Conservation (phyloP, 2,113 vertebrate genomes). For the Thomomys bottae region DNA sequence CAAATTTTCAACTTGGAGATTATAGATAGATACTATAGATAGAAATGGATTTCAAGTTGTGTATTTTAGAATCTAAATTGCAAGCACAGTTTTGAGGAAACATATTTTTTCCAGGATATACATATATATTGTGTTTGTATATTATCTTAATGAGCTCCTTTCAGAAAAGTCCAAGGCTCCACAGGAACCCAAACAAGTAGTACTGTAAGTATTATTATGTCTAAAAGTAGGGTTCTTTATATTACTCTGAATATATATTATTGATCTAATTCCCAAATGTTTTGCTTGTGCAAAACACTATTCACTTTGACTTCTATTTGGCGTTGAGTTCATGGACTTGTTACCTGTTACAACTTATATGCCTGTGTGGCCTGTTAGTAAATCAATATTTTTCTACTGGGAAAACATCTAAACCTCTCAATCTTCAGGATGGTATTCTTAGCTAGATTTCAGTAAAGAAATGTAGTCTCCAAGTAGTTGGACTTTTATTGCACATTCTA, state of each 20-base stretch:
- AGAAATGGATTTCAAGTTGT: slow-evolving; percentile 15
- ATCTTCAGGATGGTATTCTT: not conserved
- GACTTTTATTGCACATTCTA: not conserved
- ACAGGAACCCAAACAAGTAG: not conserved
- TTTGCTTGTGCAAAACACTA: slow-evolving; percentile 11
- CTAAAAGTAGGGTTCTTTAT: slow-evolving; percentile 35
- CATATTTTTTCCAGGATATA: not conserved
- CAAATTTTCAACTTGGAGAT: slow-evolving; percentile 27
- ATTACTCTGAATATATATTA: not conserved
- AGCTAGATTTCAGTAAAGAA: not conserved
- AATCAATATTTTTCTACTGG: not conserved
- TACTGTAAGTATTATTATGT: slow-evolving; percentile 10
- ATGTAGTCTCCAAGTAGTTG: not conserved
- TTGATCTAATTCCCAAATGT: slow-evolving; percentile 17
- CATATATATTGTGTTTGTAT: not conserved
- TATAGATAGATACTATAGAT: slow-evolving; percentile 2
- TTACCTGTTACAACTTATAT: not conserved
- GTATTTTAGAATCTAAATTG: slow-evolving; percentile 30
- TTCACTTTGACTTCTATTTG: not conserved
- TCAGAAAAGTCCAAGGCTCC: not conserved
- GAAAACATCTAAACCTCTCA: not conserved
- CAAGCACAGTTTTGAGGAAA: slow-evolving; percentile 23
- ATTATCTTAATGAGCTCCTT: not conserved
- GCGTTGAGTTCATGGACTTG: not conserved
- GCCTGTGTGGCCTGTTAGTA: not conserved